phyloP scores from a whole-genome alignment of 37 sponge, comb jelly and placozoan species.

The Aplysina aerophoba region DNA sequence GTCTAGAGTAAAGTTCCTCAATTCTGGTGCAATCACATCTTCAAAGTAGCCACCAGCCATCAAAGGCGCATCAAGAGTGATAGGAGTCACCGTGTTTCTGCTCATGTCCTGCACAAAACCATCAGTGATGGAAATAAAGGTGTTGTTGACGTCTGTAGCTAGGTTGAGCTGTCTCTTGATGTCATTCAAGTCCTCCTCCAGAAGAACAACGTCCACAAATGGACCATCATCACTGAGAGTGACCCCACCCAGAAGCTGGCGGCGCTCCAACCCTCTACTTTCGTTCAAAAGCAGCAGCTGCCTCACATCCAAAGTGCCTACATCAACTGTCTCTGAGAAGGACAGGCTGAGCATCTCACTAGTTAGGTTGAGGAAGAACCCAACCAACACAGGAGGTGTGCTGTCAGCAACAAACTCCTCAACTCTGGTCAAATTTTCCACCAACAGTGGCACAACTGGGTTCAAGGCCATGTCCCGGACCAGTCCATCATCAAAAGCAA shows the following conservation, averaged over 20 bases:
- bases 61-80: conserved; percentile 20
- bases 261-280: background rate
- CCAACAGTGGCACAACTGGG: conserved; percentile 51
- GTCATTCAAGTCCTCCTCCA: conserved; percentile 67
- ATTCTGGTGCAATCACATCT: conserved; percentile 53
- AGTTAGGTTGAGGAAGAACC: conserved; percentile 71
- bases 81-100: conserved; percentile 33
- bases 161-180: conserved; percentile 66
- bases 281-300: conserved; percentile 58
- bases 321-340: conserved; percentile 83
- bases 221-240: conserved; percentile 46
- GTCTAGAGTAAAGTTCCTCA: conserved; percentile 61
- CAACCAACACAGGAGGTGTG: conserved; percentile 42
- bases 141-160: conserved; percentile 61
- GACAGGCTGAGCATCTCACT: conserved; percentile 66
- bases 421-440: background rate
- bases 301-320: conserved; percentile 39
- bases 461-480: conserved; percentile 67
- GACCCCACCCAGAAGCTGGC: conserved; percentile 49
- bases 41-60: conserved; percentile 16
- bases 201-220: conserved; percentile 51
- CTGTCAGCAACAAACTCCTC: conserved; percentile 43
- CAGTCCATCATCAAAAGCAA: conserved; percentile 46
- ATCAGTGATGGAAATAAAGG: conserved; percentile 60
- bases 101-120: conserved; percentile 69